Base-by-base conservation (phyloP, 2,888 invertebrate genomes). In the Glyphotaelius pellucidus region DNA sequence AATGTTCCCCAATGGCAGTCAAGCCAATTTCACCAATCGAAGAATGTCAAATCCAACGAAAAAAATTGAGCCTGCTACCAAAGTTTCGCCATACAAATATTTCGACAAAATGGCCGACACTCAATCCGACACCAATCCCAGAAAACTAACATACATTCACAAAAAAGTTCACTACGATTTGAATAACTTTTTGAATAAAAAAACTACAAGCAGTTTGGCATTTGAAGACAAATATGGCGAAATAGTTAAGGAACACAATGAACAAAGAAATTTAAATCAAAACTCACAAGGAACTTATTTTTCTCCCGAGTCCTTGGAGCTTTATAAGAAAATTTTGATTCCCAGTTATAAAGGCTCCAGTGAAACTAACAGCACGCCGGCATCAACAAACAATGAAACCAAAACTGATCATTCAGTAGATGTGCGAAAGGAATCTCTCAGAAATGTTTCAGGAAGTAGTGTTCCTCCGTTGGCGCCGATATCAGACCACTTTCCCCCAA, bases 131-230 rank as follows among this genome's bases (percentile, higher is more conserved):
- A 1, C 42, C 42, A 87, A 19, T 88, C 42, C 86, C 30, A 80
- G n/a, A 19, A 79, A 79, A 47, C 15, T 90, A 32, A 14, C 32
- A 91, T 96, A 95, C 92, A 95, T 96, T 0, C 96, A 96, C 92
- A 96, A 96, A 93, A 96, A 96, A 92, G 94, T 95, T 30, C 95
- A 95, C 91, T 96, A 96, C 0, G 95, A 95, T 91, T 94, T 95
- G 0, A 94, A 95, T 79, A 93, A 92, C 35, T 92, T 80, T 84
- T 79, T 89, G 31, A 30, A 80, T n/a, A 47, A 38, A 52, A 30
- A 88, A 25, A 32, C 25, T 25, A 15, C 38, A 42, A 85, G 52
- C 35, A 47, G 35, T 32, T 86, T 31, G 15, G 90, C 47, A n/a
- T 85, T 32, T 42, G 30, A 90, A 85, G 52, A 85, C 11, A 52